Base-by-base conservation (phyloP, 2,888 invertebrate species). In the Craniophora ligustri region DNA sequence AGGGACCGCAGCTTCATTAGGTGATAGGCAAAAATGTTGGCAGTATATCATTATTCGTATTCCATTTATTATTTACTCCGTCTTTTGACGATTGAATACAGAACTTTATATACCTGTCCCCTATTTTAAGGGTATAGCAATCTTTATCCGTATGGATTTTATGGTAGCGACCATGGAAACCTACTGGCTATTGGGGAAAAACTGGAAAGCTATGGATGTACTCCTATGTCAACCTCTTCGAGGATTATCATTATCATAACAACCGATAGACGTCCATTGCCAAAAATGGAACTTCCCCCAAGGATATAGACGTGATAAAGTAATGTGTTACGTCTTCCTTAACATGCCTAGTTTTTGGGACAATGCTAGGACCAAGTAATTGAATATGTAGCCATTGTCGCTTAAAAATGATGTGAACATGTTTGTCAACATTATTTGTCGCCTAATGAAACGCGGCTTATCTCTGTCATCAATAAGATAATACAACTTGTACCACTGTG, bases 401-500 rank as follows among this genome's bases (percentile, higher is more conserved):
- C 21, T 2, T 8, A 2, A 8, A 21, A 21, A 19, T 19, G 6
- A 1, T 19, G 14, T 5, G 19, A 18, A 28, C 13, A 28, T 2
- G 38, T 60, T 42, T 32, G 30, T 11, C 34, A 45, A 46, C 30
- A 59, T 30, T 19, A 11, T 26, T 5, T 31, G 35, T 62, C 42
- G 54, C 31, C 23, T 44, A 21, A 28, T 54, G 35, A 55, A 41
- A 68, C 64, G 36, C 48, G 64, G 31, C 64, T 68, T 64, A 64
- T 68, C 62, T 51, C 45, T 41, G 47, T 48, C 44, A 13, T 36
- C 14, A 13, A 11, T 32, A 18, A 10, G 26, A 44, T 26, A 45
- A 50, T 19, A 42, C 19, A 50, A 28, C 35, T 36, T 35, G 41
- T 35, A 36, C 30, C 48, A 47, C 63, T 74, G 75, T 74, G 75